phyloP scores from a whole-genome alignment of 2,888 invertebrate genomes.

The Hydroisotoma schaefferi region DNA sequence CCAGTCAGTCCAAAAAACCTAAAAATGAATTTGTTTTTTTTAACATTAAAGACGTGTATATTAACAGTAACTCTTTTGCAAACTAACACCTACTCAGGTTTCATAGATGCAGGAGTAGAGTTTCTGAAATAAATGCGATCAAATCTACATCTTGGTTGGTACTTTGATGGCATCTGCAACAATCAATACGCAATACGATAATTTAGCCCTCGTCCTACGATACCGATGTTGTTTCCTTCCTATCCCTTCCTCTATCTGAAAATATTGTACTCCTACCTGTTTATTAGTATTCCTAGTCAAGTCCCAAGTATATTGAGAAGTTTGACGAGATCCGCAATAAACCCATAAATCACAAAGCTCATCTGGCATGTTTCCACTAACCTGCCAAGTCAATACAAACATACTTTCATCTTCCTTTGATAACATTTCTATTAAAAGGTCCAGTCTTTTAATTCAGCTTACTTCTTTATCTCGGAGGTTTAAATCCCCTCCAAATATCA shows the following conservation, averaged over 20 bases:
- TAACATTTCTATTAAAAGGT: neutral
- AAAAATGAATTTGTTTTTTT: neutral
- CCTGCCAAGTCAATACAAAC: slow-evolving; percentile 45
- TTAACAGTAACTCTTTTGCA: neutral
- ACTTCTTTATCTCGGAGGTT: slow-evolving; percentile 62
- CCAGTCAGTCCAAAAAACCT: slow-evolving; percentile 57
- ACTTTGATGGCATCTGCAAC: slow-evolving; percentile 50
- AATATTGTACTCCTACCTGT: slow-evolving; percentile 28
- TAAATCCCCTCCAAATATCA: slow-evolving; percentile 61
- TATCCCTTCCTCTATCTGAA: neutral
- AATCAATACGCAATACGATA: neutral
- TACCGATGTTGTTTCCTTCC: too few relatives aligned
- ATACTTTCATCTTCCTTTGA: neutral
- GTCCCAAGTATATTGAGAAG: slow-evolving; percentile 60
- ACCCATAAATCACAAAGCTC: slow-evolving; percentile 58
- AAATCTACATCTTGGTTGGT: slow-evolving; percentile 56
- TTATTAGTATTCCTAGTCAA: slow-evolving; percentile 58
- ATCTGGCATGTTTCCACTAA: slow-evolving; percentile 53
- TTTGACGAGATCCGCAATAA: slow-evolving; percentile 56
- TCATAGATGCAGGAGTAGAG: slow-evolving; percentile 49
- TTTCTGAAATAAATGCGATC: slow-evolving; percentile 57
- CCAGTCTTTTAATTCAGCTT: too few relatives aligned
- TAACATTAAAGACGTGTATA: neutral
- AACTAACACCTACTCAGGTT: slow-evolving; percentile 51
- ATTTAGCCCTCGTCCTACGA: too few relatives aligned